Evolutionary conservation across 2,888 invertebrate genomes (phyloP).

Genomic region (Hecatera dysodea): DNA sequence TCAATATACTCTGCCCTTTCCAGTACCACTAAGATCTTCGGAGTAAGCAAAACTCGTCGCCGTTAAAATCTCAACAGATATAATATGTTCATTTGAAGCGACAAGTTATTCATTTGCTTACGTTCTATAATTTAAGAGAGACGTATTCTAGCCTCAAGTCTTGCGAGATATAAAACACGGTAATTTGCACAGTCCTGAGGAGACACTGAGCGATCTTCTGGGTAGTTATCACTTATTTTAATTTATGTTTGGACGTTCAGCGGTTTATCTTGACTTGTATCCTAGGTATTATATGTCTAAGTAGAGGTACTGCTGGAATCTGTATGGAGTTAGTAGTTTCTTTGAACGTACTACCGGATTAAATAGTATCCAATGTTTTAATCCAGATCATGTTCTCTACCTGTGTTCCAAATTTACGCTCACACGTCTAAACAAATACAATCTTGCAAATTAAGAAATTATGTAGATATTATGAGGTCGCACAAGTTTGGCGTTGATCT

Average conservation of each 20-base stretch:
- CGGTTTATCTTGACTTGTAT: conserved; percentile 38
- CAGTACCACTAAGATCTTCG: conserved; percentile 38
- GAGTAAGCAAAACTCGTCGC: conserved; percentile 27
- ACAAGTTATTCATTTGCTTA: conserved; percentile 64
- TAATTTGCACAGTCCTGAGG: conserved; percentile 45
- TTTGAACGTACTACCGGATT: background rate
- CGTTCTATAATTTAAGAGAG: conserved; percentile 48
- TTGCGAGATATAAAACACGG: conserved; percentile 49
- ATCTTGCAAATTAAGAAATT: too few species aligned
- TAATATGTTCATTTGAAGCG: conserved; percentile 59
- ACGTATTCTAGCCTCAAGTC: conserved; percentile 32
- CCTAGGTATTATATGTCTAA: conserved; percentile 28
- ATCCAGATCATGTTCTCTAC: too few species aligned
- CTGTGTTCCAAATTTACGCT: too few species aligned
- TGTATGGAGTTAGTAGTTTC: background rate
- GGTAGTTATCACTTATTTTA: conserved; percentile 51
- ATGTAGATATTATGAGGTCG: too few species aligned
- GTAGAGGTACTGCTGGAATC: background rate
- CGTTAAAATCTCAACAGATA: conserved; percentile 56
- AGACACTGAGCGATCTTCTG: conserved; percentile 48
- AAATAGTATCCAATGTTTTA: too few species aligned
- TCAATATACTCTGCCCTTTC: conserved; percentile 12
- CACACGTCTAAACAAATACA: too few species aligned
- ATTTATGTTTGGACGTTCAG: conserved; percentile 45
- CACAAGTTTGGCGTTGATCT: too few species aligned